A percentile compares a stretch with the other conserved stretches of the same genome.
phyloP scores from a whole-genome alignment of 2,888 invertebrate genomes.

The Drosophila vallismaia region DNA sequence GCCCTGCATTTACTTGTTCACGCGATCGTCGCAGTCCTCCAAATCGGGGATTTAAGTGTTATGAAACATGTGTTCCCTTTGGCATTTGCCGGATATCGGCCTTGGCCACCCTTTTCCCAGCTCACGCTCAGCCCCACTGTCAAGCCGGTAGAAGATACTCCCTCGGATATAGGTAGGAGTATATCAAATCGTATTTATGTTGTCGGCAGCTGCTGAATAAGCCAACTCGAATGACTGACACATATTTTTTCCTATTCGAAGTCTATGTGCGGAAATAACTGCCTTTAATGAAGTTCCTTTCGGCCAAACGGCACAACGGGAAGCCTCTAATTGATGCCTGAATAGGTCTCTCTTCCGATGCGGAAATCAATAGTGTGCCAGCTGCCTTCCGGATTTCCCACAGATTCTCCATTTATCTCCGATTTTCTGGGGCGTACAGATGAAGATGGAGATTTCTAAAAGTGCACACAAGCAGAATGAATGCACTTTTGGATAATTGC shows the following conservation, averaged over 20 bases:
- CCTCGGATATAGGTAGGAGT: constrained; percentile 11
- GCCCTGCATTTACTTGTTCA: constrained; percentile 54
- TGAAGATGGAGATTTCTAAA: not conserved
- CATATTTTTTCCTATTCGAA: constrained; percentile 13
- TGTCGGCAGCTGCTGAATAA: constrained; percentile 55
- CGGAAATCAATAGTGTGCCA: constrained; percentile 37
- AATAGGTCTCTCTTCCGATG: constrained; percentile 15
- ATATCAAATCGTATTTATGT: constrained; percentile 48
- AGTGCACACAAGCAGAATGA: not conserved
- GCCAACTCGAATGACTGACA: constrained; percentile 46
- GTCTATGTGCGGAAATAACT: constrained; percentile 50
- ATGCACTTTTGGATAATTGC: not conserved
- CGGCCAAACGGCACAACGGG: constrained; percentile 52
- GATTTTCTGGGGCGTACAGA: not conserved
- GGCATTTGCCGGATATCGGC: not conserved
- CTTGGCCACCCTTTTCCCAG: not conserved
- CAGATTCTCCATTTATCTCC: constrained; percentile 34
- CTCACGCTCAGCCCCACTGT: too few species aligned
- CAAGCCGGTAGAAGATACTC: not conserved
- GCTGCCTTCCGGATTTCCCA: constrained; percentile 20
- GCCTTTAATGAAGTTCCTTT: constrained; percentile 69
- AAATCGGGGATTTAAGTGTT: constrained; percentile 57
- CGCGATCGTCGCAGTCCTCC: constrained; percentile 50
- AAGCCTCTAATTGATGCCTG: constrained; percentile 64
- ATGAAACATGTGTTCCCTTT: constrained; percentile 67